These are phyloP conservation scores for Pristionchus arcanus DNA, from an alignment of 2,888 invertebrate genomes.

Conservation along the genomic window DNA sequence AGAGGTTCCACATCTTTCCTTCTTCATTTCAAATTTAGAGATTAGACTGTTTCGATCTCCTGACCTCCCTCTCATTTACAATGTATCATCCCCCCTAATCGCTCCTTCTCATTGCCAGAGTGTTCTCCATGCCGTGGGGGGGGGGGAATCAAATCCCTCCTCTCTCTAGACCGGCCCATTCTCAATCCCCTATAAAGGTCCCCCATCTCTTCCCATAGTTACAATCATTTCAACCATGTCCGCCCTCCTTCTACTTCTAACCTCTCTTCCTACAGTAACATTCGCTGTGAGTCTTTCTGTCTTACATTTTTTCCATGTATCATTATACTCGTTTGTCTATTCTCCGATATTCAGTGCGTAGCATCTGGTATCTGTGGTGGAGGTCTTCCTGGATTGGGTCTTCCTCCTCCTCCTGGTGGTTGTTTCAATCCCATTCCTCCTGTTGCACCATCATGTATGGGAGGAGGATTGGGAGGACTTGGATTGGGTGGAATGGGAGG, in stretches of 20 bases:
- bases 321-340: neutral
- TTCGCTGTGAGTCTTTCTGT: slow-evolving; percentile 35
- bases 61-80: slow-evolving; percentile 48
- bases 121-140: slow-evolving; percentile 6
- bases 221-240: slow-evolving; percentile 19
- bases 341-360: slow-evolving; percentile 67
- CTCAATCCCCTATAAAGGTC: slow-evolving; percentile 46
- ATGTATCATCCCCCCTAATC: slow-evolving; percentile 37
- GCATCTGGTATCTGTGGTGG: slow-evolving; percentile 75
- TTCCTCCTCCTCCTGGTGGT: slow-evolving; percentile 59
- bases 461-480: neutral
- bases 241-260: slow-evolving; percentile 20
- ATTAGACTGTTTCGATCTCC: neutral
- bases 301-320: neutral
- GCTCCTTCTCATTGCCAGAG: slow-evolving; percentile 21
- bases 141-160: slow-evolving; percentile 23
- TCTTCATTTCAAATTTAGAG: slow-evolving; percentile 8
- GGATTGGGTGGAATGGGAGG: slow-evolving; percentile 32
- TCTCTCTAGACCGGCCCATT: slow-evolving; percentile 32
- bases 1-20: slow-evolving; percentile 9
- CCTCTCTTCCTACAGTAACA: slow-evolving; percentile 45
- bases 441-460: slow-evolving; percentile 42
- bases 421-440: slow-evolving; percentile 53
- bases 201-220: neutral
- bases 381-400: slow-evolving; percentile 57